Percentiles rank a stretch among this genome's conserved stretches.
Evolutionary conservation across 2,113 vertebrate species (phyloP).

Genomic region (Poecile atricapillus): DNA sequence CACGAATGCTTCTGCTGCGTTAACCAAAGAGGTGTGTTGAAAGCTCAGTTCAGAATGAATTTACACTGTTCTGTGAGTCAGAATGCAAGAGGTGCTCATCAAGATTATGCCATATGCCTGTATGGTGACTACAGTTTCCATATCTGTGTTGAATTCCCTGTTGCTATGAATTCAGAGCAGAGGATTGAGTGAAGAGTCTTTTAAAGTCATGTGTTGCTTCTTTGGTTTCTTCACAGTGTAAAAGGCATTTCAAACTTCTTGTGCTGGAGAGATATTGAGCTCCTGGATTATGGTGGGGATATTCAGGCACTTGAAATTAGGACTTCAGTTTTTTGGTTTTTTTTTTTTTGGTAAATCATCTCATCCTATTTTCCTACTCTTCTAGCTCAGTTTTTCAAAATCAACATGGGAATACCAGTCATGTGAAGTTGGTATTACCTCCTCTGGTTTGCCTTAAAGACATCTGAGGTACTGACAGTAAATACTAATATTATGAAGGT

Average conservation of each 20-base stretch:
- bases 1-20: background rate
- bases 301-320: background rate
- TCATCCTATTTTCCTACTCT: background rate
- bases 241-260: background rate
- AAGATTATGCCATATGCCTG: background rate
- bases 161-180: background rate
- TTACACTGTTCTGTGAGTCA: background rate
- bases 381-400: background rate
- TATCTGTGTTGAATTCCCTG: background rate
- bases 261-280: background rate
- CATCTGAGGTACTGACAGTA: background rate
- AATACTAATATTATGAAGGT: background rate
- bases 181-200: background rate
- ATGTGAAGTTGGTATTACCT: background rate
- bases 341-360: background rate
- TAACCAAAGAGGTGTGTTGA: background rate
- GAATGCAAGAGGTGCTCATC: background rate
- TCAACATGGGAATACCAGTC: background rate
- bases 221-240: background rate
- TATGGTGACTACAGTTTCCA: background rate
- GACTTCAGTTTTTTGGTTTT: background rate
- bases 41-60: background rate
- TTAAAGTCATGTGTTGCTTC: background rate
- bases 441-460: background rate
- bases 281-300: background rate